Conservation (phyloP, 2,113 vertebrate genomes). For the Serilophus lunatus region DNA sequence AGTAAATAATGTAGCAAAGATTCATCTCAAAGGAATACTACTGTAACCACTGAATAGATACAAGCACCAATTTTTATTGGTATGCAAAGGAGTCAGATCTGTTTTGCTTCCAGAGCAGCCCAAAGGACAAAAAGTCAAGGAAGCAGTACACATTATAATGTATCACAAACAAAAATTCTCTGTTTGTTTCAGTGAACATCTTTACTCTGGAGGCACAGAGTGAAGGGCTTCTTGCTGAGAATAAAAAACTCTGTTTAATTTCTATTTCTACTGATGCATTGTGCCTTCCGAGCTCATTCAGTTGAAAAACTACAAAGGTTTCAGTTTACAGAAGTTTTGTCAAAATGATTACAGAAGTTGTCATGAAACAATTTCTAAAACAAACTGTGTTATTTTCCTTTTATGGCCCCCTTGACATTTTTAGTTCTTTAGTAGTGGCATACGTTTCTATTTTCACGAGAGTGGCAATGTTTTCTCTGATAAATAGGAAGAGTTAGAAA, state of each 20-base stretch:
- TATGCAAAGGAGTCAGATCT: constrained; percentile 69
- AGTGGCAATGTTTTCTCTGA: not conserved
- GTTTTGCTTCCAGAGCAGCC: constrained; percentile 64
- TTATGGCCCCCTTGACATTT: constrained; percentile 49
- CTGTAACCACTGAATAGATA: constrained; percentile 71
- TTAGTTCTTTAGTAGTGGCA: not conserved
- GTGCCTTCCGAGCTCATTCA: constrained; percentile 44
- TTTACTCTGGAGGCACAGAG: constrained; percentile 28
- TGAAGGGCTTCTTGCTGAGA: constrained; percentile 28
- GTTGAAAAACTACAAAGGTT: constrained; percentile 42
- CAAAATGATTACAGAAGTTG: constrained; percentile 42
- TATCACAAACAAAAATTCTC: constrained; percentile 61
- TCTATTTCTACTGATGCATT: constrained; percentile 59
- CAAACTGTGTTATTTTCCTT: constrained; percentile 44
- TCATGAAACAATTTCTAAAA: constrained; percentile 31
- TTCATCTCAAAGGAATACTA: constrained; percentile 68
- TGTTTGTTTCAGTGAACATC: constrained; percentile 27
- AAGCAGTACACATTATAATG: constrained; percentile 61
- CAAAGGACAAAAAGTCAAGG: constrained; percentile 68
- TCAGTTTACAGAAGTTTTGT: constrained; percentile 55
- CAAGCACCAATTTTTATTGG: constrained; percentile 70
- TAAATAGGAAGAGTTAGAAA: constrained; percentile 5
- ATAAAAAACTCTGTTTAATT: constrained; percentile 44
- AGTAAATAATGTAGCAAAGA: constrained; percentile 70
- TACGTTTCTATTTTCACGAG: not conserved